phyloP scores from a whole-genome alignment of 2,888 invertebrate genomes.

The Sturmia bella region DNA sequence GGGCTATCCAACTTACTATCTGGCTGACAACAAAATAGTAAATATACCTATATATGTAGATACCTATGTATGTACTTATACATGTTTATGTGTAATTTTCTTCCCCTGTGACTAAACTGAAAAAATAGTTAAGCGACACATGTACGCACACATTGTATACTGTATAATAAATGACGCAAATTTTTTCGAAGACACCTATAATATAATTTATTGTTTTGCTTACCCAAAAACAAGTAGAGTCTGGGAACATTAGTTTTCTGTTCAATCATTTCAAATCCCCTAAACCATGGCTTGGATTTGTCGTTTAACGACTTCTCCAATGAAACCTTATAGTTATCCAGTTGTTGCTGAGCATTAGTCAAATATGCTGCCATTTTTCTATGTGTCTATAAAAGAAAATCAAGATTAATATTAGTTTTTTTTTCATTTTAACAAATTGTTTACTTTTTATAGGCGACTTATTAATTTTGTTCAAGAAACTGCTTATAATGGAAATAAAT shows the following conservation, averaged over 20 bases:
- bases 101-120: constrained; percentile 21
- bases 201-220: constrained; percentile 75
- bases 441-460: constrained; percentile 24
- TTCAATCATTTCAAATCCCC: constrained; percentile 86
- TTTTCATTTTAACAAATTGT: background rate
- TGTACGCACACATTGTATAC: background rate
- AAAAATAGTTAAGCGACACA: constrained; percentile 11
- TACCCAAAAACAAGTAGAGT: constrained; percentile 90
- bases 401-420: background rate
- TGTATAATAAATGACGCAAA: constrained; percentile 44
- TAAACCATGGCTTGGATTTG: constrained; percentile 88
- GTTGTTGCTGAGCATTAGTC: constrained; percentile 58
- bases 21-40: constrained; percentile 1
- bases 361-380: constrained; percentile 69
- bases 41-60: background rate
- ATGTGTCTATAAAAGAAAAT: background rate
- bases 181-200: constrained; percentile 3
- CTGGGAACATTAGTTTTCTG: constrained; percentile 88
- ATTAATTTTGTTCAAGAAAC: constrained; percentile 11
- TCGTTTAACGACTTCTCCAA: constrained; percentile 86
- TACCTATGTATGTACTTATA: background rate
- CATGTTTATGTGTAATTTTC: constrained; percentile 6
- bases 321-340: constrained; percentile 84
- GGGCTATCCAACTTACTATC: background rate
- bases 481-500: background rate